Evolutionary conservation across 2,797 vertebrate genomes (phyloP), one percentile per base, ranked within the genome.

Genomic region (Todus mexicanus): DNA sequence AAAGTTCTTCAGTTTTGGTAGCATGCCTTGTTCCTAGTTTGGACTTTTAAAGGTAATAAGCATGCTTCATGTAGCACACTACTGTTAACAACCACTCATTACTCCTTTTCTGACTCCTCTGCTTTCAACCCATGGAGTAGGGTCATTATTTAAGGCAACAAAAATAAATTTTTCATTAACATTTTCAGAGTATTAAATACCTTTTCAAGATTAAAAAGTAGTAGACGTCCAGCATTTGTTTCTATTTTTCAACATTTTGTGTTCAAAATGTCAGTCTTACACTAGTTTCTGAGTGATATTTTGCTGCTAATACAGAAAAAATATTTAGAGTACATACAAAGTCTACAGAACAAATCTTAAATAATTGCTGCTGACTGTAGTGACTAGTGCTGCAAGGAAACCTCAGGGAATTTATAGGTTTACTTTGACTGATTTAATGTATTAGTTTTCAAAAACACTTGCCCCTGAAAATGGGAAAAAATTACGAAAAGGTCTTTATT

Each of bases 291-390:
- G 29, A 50, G 48, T 48, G 12, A 38, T 76, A 64, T 84, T 81
- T 72, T 90, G 60, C 77, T 73, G 23, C 59, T 60, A 84, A 38
- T 35, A 76, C 6, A 66, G 56, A 71, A 82, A 77, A 90, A 89
- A 89, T 91, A 90, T 84, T 95, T 84, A 76, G 60, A 59, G 38
- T 73, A 60, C 68, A 48, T 25, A 43, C n/a, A 64, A 95, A 84
- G 40, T 48, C 81, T 38, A 6, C 5, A 27, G 15, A 60, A 47
- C 15, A 70, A 91, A 85, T 64, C 69, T 90, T 42, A 45, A 75
- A 29, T 88, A 91, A 90, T 57, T 83, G 38, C 76, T 90, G 65
- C 38, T 0, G 17, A 77, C 59, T 75, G 50, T 47, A 69, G 21
- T 38, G 66, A 92, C 45, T 22, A 57, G 7, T 10, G 27, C 43